Evolutionary conservation across 1,140 invertebrate species (phyloP), one percentile per base, ranked within the genome.

Genomic region (Diprion similis): DNA sequence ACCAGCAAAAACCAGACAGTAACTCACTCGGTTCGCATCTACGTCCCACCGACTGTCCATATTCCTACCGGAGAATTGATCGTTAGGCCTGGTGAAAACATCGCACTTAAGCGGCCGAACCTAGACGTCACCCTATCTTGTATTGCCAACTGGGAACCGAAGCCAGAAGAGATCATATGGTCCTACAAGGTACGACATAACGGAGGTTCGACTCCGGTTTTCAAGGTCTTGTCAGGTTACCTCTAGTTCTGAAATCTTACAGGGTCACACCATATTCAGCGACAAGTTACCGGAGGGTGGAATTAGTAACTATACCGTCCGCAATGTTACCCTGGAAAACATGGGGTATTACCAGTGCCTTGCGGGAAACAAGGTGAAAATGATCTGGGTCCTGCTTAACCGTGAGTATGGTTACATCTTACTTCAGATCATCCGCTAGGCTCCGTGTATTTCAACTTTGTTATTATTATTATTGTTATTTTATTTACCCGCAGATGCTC

Each of bases 401-500:
- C 84, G 85, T 86, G 76, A 84, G 77, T 77, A 64, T 65, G 15
- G 68, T 37, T 37, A 6, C 24, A 37, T 37, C 24, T 37, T 37
- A 37, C 24, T 37, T 51, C 66, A 65, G 66, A 70, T 17, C 15
- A 47, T 13, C 37, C 18, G 67, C 59, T 15, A 1, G 59, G 59
- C 59, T n/a, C 18, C 18, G 18, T 65, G 15, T 65, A 7, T 18
- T 65, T 18, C 8, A n/a, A 18, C 59, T 15, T 65, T 65, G 15
- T 18, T n/a, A n/a, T 11, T n/a, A 64, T n/a, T 11, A n/a, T 11
- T 11, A 64, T 11, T 64, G 10, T n/a, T n/a, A n/a, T n/a, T n/a
- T 18, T n/a, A n/a, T 65, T 65, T 18, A 11, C 75, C 77, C 80
- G 15, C 73, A 89, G 89, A 88, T 76, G 75, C 82, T 46, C 89